Conservation (phyloP, 2,797 vertebrate genomes). For the Nothura maculosa region DNA sequence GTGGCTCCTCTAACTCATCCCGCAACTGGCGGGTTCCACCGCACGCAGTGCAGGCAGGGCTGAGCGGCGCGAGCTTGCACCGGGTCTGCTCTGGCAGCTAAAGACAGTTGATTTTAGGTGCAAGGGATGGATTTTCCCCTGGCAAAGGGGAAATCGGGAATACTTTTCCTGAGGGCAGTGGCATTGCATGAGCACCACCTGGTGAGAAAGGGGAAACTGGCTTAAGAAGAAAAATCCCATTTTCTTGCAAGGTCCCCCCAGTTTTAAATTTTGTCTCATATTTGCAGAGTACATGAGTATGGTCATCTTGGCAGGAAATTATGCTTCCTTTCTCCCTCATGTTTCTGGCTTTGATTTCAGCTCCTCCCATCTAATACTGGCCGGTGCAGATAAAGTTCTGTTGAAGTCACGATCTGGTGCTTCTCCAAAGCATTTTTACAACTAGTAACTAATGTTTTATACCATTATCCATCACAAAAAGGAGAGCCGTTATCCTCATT, state of each 20-base stretch:
- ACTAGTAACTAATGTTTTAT: slow-evolving; percentile 5
- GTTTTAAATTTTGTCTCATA: neutral
- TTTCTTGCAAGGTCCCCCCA: neutral
- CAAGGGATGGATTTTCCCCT: neutral
- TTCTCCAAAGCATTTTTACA: neutral
- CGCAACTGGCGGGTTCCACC: neutral
- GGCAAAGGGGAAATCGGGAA: neutral
- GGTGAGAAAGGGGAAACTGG: neutral
- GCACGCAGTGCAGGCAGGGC: neutral
- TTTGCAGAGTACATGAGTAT: neutral
- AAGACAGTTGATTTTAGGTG: neutral
- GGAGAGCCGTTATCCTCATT: neutral
- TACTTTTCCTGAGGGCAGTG: neutral
- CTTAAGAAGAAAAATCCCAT: neutral
- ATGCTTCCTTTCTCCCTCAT: slow-evolving; percentile 30
- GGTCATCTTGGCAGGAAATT: neutral
- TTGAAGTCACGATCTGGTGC: neutral
- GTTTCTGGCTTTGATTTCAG: slow-evolving; percentile 27
- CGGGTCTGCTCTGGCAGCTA: neutral
- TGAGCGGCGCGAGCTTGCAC: neutral
- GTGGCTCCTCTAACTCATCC: slow-evolving; percentile 13
- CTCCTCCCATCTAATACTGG: neutral
- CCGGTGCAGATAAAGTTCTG: neutral
- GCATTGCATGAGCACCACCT: neutral
- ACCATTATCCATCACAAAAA: slow-evolving; percentile 15